Evolutionary conservation across 2,113 vertebrate genomes (phyloP).

Genomic region (Apteryx owenii): DNA sequence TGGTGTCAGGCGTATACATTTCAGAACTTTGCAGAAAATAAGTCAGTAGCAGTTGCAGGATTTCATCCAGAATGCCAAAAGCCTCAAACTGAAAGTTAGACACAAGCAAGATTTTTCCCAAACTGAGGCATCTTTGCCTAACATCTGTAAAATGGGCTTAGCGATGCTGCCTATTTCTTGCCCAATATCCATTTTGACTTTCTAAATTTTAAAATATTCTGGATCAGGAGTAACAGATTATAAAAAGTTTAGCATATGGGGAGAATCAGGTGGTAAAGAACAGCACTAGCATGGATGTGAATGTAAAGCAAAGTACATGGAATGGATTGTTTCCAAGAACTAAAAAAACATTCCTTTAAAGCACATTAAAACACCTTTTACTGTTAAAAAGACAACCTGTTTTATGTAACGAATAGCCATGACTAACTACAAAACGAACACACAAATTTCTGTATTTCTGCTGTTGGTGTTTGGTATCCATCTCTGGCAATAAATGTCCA

Average conservation of each 20-base stretch:
- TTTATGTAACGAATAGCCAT: background rate
- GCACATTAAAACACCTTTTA: background rate
- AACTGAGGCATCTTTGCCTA: background rate
- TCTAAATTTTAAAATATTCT: background rate
- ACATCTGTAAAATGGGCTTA: background rate
- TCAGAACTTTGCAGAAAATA: accelerated
- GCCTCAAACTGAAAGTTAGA: background rate
- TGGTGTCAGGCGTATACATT: background rate
- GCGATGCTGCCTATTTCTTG: background rate
- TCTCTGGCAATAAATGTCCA: background rate
- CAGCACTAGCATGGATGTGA: background rate
- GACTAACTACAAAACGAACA: background rate
- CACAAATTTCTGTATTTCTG: background rate
- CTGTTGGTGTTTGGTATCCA: background rate
- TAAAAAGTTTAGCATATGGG: background rate
- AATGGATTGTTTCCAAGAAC: background rate
- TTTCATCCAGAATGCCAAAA: background rate
- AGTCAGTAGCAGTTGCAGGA: background rate
- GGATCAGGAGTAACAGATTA: background rate
- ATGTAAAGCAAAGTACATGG: background rate
- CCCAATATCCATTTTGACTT: background rate
- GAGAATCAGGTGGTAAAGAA: background rate
- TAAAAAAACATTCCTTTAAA: background rate
- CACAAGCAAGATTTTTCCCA: accelerated
- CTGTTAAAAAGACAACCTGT: background rate